Evolutionary conservation across 1,140 invertebrate genomes (phyloP).

Genomic region (Chlorops oryzae): DNA sequence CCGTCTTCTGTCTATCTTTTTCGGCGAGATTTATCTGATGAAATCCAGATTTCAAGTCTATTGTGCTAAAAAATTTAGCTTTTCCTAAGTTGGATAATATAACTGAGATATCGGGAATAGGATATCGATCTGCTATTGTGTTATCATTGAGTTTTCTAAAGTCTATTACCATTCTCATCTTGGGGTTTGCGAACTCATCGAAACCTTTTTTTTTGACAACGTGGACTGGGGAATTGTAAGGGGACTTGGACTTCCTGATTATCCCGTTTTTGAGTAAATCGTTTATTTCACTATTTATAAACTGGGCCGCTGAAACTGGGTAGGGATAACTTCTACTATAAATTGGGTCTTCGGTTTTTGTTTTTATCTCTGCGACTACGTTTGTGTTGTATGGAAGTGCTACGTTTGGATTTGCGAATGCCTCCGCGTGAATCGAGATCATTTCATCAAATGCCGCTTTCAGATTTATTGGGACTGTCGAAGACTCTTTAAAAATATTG

Average conservation of each 20-base stretch:
- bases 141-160: conserved; percentile 39
- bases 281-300: conserved; percentile 19
- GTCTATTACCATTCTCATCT: conserved; percentile 39
- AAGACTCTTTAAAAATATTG: too few relatives aligned
- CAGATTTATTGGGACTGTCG: too few relatives aligned
- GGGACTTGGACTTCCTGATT: conserved; percentile 17
- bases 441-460: too few relatives aligned
- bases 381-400: conserved; percentile 17
- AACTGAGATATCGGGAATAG: conserved; percentile 49
- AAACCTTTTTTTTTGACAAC: conserved; percentile 25
- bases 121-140: conserved; percentile 45
- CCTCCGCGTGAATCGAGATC: too few relatives aligned
- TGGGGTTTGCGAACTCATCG: conserved; percentile 19
- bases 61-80: conserved; percentile 15
- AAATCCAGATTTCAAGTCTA: too few relatives aligned
- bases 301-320: conserved; percentile 17
- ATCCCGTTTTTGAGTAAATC: conserved; percentile 19
- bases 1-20: too few relatives aligned
- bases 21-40: too few relatives aligned
- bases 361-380: conserved; percentile 16
- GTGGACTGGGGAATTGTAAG: conserved; percentile 24
- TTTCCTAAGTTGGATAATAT: conserved; percentile 20
- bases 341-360: conserved; percentile 15
- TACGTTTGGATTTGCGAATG: conserved; percentile 10
- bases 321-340: conserved; percentile 21